Percentiles rank a stretch among this genome's conserved stretches.
Evolutionary conservation across 2,113 vertebrate species (phyloP).

Genomic region (sheep (Ovis aries)): ARS-UI_Ramb_v3.0 NC_056061.1:23845501-23846000

Average conservation of each 20-base stretch:
- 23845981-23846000: background rate
- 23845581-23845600: background rate
- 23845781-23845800: background rate
- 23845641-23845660: background rate
- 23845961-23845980: background rate
- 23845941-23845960: background rate
- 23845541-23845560: background rate
- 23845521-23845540: background rate
- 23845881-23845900: constrained; percentile 8
- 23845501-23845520: background rate
- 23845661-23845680: background rate
- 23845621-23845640: background rate
- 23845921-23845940: background rate
- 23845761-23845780: background rate
- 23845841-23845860: background rate
- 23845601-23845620: background rate
- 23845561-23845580: background rate
- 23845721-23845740: background rate
- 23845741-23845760: background rate
- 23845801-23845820: background rate
- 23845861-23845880: background rate
- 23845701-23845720: background rate
- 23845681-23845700: background rate
- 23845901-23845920: background rate
- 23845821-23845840: background rate